These are phyloP conservation scores for Oceanodroma tethys DNA, from an alignment of 2,113 vertebrate genomes.

Conservation along the genomic window DNA sequence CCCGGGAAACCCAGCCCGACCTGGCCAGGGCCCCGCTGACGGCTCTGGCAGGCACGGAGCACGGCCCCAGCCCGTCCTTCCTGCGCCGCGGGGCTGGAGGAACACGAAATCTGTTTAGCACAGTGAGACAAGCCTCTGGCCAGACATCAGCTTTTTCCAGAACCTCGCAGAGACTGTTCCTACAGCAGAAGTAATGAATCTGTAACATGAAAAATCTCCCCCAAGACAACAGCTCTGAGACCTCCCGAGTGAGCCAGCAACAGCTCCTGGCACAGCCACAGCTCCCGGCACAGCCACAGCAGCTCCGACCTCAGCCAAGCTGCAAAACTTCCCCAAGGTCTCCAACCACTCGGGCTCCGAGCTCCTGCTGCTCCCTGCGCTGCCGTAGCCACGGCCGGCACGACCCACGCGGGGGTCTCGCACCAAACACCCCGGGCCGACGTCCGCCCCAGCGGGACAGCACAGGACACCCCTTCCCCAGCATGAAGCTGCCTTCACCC, in stretches of 20 bases:
- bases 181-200: not conserved
- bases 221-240: not conserved
- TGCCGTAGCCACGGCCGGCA: not conserved
- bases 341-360: accelerated
- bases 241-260: not conserved
- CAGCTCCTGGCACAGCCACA: accelerated
- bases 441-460: accelerated
- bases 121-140: not conserved
- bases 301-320: not conserved
- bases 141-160: not conserved
- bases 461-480: not conserved
- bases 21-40: not conserved
- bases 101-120: not conserved
- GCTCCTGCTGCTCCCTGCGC: not conserved
- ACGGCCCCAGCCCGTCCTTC: not conserved
- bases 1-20: accelerated
- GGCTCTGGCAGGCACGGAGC: not conserved
- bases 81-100: not conserved
- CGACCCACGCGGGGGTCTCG: accelerated
- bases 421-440: accelerated
- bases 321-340: not conserved
- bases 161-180: not conserved
- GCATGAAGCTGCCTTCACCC: not conserved
- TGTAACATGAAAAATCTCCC: not conserved
- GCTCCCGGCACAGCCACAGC: not conserved